Conservation (phyloP, 2,888 invertebrate genomes). For the Himalopsyche tibetana region DNA sequence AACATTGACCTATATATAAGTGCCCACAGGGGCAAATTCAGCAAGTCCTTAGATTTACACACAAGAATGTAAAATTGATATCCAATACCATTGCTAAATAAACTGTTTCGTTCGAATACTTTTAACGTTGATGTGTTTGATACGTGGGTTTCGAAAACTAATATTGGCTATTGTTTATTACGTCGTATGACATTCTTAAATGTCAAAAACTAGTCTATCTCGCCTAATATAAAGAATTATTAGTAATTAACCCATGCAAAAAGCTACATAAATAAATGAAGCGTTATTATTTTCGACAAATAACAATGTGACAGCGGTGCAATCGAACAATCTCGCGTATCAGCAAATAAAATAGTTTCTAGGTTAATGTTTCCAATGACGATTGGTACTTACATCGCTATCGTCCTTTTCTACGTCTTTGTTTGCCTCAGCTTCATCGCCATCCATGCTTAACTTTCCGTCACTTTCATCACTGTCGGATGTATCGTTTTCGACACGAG, state of each 20-base stretch:
- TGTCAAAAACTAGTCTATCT: conserved; percentile 31
- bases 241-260: background rate
- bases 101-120: too few relatives aligned
- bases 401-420: conserved; percentile 59
- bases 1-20: too few relatives aligned
- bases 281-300: background rate
- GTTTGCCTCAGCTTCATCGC: conserved; percentile 54
- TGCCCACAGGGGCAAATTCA: too few relatives aligned
- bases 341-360: conserved; percentile 48
- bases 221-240: background rate
- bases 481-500: conserved; percentile 63
- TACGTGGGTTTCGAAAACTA: background rate
- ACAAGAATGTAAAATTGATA: too few relatives aligned
- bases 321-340: background rate
- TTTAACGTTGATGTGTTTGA: background rate
- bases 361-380: conserved; percentile 49
- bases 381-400: conserved; percentile 59
- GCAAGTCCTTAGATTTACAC: too few relatives aligned
- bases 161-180: conserved; percentile 23
- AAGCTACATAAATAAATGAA: background rate
- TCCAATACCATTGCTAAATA: too few relatives aligned
- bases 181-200: conserved; percentile 40
- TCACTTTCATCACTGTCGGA: conserved; percentile 59
- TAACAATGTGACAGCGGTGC: background rate
- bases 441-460: conserved; percentile 55